Percentiles rank a stretch among this genome's conserved stretches.
These are phyloP conservation scores for Gasteruption jaculator DNA, from an alignment of 2,888 invertebrate species.

Conservation along the genomic window DNA sequence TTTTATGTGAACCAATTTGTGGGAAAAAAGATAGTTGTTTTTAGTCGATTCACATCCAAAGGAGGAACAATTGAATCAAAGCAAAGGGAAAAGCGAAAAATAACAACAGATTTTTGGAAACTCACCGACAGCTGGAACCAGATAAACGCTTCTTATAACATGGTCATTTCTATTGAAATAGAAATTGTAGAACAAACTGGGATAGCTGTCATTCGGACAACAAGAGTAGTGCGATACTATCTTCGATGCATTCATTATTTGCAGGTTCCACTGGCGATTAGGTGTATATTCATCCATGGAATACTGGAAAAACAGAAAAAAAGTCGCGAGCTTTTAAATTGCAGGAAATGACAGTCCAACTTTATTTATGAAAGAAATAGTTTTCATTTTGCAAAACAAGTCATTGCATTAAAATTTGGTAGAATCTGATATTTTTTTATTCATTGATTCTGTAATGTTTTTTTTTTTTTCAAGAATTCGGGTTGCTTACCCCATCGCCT, in stretches of 20 bases:
- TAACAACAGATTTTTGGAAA: constrained; percentile 4
- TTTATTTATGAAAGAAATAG: too few species aligned
- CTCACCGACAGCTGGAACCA: constrained; percentile 56
- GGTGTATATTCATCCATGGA: constrained; percentile 53
- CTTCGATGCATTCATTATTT: constrained; percentile 50
- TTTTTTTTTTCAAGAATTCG: background rate
- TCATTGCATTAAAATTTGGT: background rate
- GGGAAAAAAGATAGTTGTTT: too few species aligned
- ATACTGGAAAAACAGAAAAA: constrained; percentile 39
- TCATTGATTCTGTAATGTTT: background rate
- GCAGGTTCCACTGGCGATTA: constrained; percentile 61
- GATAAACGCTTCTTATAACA: constrained; percentile 56
- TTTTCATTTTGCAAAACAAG: too few species aligned
- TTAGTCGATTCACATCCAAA: too few species aligned
- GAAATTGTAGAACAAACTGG: constrained; percentile 59
- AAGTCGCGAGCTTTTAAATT: background rate
- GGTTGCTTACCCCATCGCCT: constrained; percentile 28
- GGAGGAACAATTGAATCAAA: too few species aligned
- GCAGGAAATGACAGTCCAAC: too few species aligned
- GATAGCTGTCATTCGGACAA: constrained; percentile 60
- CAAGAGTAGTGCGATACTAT: constrained; percentile 54
- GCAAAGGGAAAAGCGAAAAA: too few species aligned
- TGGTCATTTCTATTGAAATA: constrained; percentile 58
- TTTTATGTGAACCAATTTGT: too few species aligned
- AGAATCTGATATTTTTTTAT: background rate